Base-by-base conservation (phyloP, 2,888 invertebrate species). In the Erebia ligea region DNA sequence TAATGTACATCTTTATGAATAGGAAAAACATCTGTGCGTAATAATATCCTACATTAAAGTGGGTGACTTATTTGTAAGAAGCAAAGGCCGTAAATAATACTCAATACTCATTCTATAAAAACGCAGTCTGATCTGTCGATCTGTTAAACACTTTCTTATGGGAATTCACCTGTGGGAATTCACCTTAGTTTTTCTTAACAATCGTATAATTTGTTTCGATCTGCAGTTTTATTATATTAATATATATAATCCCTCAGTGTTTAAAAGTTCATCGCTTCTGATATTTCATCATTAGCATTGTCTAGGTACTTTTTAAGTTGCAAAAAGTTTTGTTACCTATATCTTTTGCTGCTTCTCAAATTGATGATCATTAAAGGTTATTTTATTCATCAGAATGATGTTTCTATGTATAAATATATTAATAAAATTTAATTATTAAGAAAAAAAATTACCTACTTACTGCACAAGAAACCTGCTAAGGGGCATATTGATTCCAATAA, bases 81-180 rank as follows among this genome's bases (percentile, higher is more conserved):
- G 59, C 40, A n/a, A 17, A 40, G 59, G 5, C 8, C 9, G 6
- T 40, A 40, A 40, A 15, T 9, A 2, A 13, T 9, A 13, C 25
- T 34, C 34, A 34, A 25, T 21, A 25, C 19, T 45, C 10, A 11
- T 57, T 25, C 1, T 1, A 59, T 59, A 40, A 40, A 59, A 57
- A 15, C 8, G 34, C 40, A 10, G 42, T 61, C 42, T 61, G 17
- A 61, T 17, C 42, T 61, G 42, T 61, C 19, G 19, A 42, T 19
- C 42, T 34, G 58, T n/a, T 42, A 42, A 42, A 59, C 40, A 59
- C 42, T 59, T 59, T 59, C 40, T 21, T 61, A 61, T 45, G 59
- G 2, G 42, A 61, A 61, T 17, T 59, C 19, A 19, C 17, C 42
- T 42, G n/a, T n/a, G n/a, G n/a, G n/a, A n/a, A 59, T 61, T 45